Evolutionary conservation across 2,113 vertebrate species (phyloP).

Genomic region (Phalacrocorax carbo): DNA sequence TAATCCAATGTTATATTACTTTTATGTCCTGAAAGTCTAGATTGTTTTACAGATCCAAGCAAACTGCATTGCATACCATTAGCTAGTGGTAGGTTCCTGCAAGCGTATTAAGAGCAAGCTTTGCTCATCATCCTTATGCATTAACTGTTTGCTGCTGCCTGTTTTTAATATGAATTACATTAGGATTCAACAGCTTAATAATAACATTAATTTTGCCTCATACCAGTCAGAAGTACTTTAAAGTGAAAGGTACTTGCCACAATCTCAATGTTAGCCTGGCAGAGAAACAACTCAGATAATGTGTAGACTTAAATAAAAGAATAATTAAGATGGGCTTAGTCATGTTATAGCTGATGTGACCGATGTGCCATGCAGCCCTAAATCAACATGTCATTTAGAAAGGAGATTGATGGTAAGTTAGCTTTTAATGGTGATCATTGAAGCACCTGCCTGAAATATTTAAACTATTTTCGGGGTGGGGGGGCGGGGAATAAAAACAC

Average conservation of each 20-base stretch:
- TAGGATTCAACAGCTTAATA: slow-evolving; percentile 64
- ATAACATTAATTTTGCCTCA: slow-evolving; percentile 63
- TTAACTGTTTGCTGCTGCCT: slow-evolving; percentile 15
- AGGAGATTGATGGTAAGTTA: slow-evolving; percentile 18
- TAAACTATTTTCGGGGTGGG: background rate
- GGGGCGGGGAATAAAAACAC: background rate
- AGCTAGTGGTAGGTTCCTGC: background rate
- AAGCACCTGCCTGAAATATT: slow-evolving; percentile 14
- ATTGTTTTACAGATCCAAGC: background rate
- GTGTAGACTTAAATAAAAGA: slow-evolving; percentile 60
- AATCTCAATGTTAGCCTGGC: slow-evolving; percentile 18
- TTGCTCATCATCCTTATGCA: background rate
- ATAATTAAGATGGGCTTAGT: slow-evolving; percentile 57
- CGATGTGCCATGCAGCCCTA: slow-evolving; percentile 38
- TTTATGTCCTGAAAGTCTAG: background rate
- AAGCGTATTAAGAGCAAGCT: background rate
- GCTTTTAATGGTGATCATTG: background rate
- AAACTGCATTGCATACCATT: background rate
- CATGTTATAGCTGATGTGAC: slow-evolving; percentile 52
- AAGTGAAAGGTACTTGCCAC: slow-evolving; percentile 53
- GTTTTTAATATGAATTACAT: slow-evolving; percentile 29
- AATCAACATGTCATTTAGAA: slow-evolving; percentile 26
- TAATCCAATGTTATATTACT: background rate
- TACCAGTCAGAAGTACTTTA: slow-evolving; percentile 56
- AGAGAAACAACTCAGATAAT: slow-evolving; percentile 55